Base-by-base conservation (phyloP, 1,140 invertebrate genomes). In the Aphidius gifuensis region DNA sequence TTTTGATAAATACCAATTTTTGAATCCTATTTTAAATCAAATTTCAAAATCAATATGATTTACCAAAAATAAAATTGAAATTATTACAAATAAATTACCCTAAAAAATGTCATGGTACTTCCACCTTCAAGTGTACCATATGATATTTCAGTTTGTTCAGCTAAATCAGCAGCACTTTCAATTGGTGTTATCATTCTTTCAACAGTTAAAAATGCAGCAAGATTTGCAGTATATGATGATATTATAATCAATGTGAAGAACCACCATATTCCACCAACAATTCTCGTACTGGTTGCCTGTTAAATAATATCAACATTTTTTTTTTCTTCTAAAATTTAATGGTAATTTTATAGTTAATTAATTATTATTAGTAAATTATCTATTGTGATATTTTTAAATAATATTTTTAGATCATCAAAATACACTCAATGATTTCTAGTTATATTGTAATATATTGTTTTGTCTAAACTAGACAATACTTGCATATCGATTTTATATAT, bases 191-290 rank as follows among this genome's bases (percentile, higher is more conserved):
- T 96, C 86, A 96, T 97, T 57, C 94, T 84, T 80, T 97, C 96
- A 7, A 99, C 96, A 0, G 97, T 99, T 9, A 99, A 84, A 78
- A 99, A 98, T 4, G 97, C 97, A 1, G 91, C 91, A 65, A 99
- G 82, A 82, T 99, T 99, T 9, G 97, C 97, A 2, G 97, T 99
- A 78, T 98, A 98, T 21, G 96, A 97, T 0, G 95, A 97, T 62
- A 99, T 95, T 73, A 99, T 97, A 73, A 99, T 98, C 16, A 99
- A 85, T 0, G 96, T 98, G 82, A 99, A 99, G 80, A 99, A 97
- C 94, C 96, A 98, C 97, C 97, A 99, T 65, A 97, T 97, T 6
- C 92, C 92, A 9, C 94, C 93, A 9, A 97, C 92, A 69, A 97
- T 93, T 63, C 95, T 83, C 4, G 95, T 97, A 4, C 93, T 96